These are phyloP conservation scores for Prinia subflava DNA, from an alignment of 2,113 vertebrate genomes.

Conservation along the genomic window DNA sequence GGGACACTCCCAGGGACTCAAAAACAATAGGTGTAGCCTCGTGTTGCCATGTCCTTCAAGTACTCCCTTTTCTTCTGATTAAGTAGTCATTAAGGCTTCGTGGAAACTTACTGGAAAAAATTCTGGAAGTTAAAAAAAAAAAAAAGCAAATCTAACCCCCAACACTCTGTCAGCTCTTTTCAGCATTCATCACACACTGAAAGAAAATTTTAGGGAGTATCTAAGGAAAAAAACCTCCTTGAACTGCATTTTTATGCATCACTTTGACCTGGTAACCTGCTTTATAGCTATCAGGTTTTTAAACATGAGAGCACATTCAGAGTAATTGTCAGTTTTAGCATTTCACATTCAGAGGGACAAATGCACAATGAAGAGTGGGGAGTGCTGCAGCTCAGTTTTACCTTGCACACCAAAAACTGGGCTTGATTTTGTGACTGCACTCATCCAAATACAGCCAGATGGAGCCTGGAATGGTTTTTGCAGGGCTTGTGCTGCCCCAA, in stretches of 20 bases:
- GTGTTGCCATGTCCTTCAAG: too few relatives aligned
- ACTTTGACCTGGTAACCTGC: background rate
- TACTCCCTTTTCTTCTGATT: too few relatives aligned
- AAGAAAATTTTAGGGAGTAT: background rate
- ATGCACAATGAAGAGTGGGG: background rate
- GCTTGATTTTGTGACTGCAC: background rate
- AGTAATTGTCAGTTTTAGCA: background rate
- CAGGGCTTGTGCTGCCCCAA: background rate
- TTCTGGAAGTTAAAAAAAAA: too few relatives aligned
- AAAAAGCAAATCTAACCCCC: too few relatives aligned
- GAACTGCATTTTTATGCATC: background rate
- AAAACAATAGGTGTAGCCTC: too few relatives aligned
- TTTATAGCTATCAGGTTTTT: background rate
- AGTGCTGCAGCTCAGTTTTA: background rate
- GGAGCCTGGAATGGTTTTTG: background rate
- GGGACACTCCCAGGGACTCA: too few relatives aligned
- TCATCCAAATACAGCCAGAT: background rate
- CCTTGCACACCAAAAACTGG: background rate
- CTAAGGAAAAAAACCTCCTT: background rate
- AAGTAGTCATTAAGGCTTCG: too few relatives aligned
- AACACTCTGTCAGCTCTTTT: background rate
- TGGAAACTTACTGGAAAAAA: too few relatives aligned
- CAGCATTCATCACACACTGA: background rate
- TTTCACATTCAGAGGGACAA: background rate
- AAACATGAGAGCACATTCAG: rapidly evolving